Percentiles rank a stretch among this genome's conserved stretches.
Conservation (phyloP, 2,888 invertebrate genomes). For the Ophonus ardosiacus region DNA sequence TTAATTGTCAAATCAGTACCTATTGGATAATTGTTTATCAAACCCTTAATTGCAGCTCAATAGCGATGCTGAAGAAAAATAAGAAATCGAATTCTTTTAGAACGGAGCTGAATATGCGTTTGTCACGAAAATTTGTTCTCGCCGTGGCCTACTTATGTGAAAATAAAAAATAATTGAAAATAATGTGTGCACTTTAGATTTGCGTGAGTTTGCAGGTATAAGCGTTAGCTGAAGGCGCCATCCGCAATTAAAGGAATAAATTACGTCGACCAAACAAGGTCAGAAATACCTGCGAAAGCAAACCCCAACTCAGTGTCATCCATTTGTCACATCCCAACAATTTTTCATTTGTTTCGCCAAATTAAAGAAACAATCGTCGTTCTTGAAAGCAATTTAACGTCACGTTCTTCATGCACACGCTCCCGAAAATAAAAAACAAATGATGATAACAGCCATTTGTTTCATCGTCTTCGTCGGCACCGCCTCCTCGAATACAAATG, state of each 20-base stretch:
- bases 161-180: slow-evolving; percentile 42
- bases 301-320: neutral
- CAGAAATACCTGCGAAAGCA: slow-evolving; percentile 34
- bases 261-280: slow-evolving; percentile 36
- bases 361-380: slow-evolving; percentile 59
- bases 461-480: slow-evolving; percentile 37
- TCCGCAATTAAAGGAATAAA: slow-evolving; percentile 45
- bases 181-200: slow-evolving; percentile 31
- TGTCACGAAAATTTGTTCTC: neutral
- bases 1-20: too few species aligned
- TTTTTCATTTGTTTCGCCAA: slow-evolving; percentile 54
- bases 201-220: slow-evolving; percentile 1
- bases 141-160: slow-evolving; percentile 1
- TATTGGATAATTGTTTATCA: too few species aligned
- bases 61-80: too few species aligned
- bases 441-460: slow-evolving; percentile 64
- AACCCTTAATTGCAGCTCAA: too few species aligned
- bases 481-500: slow-evolving; percentile 60
- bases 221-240: slow-evolving; percentile 37
- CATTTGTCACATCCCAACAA: slow-evolving; percentile 17
- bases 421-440: slow-evolving; percentile 58
- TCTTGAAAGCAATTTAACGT: slow-evolving; percentile 60
- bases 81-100: neutral
- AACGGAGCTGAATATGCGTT: neutral
- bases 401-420: slow-evolving; percentile 56